These are phyloP conservation scores for Leiothrix lutea DNA, from an alignment of 2,113 vertebrate species.

Conservation along the genomic window DNA sequence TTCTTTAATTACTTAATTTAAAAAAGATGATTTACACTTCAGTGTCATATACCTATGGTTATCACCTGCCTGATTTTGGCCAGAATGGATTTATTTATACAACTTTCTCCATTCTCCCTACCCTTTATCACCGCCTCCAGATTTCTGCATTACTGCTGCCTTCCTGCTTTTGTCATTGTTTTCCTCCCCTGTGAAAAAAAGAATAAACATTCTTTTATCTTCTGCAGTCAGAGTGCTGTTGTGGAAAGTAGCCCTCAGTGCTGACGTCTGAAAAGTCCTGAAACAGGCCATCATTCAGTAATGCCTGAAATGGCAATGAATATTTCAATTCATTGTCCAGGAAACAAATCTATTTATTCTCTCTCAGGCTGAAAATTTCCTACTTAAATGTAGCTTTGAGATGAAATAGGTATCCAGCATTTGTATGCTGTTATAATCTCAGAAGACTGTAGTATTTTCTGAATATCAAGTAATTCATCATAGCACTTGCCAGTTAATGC, in stretches of 20 bases:
- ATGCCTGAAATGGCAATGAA: neutral
- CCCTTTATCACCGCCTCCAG: conserved; percentile 24
- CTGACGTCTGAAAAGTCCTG: conserved; percentile 2
- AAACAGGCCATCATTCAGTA: neutral
- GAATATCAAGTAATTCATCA: neutral
- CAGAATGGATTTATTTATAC: neutral
- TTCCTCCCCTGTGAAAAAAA: conserved; percentile 8
- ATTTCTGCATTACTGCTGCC: conserved; percentile 19
- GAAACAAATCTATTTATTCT: neutral
- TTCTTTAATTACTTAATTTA: neutral
- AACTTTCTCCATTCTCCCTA: neutral
- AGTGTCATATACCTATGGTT: neutral
- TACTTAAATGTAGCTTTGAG: neutral
- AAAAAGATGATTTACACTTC: neutral
- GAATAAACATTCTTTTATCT: conserved; percentile 45
- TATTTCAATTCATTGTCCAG: neutral
- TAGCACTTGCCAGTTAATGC: neutral
- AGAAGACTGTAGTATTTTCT: neutral
- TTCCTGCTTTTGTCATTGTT: conserved; percentile 60
- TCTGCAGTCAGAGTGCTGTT: conserved; percentile 1
- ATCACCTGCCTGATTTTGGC: neutral
- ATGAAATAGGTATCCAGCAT: neutral
- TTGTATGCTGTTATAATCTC: neutral
- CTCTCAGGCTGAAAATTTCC: neutral
- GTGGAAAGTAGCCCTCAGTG: conserved; percentile 32